Percentiles rank a stretch among this genome's conserved stretches.
Evolutionary conservation across 2,797 vertebrate genomes (phyloP).

Genomic region (Acrocephalus scirpaceus): DNA sequence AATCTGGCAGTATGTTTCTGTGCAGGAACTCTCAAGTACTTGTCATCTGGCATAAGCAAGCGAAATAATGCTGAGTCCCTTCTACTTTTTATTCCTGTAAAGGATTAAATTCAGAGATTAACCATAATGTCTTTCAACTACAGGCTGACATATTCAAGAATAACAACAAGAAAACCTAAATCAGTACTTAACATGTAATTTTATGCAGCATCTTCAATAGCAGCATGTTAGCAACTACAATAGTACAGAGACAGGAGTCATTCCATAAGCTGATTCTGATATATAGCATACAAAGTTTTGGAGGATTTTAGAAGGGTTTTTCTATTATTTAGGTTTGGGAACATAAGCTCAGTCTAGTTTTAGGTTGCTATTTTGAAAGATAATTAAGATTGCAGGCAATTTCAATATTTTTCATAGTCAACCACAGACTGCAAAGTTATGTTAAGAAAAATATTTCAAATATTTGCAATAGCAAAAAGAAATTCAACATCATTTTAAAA

Average conservation of each 20-base stretch:
- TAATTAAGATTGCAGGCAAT: background rate
- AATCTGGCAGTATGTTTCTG: background rate
- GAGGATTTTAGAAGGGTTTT: background rate
- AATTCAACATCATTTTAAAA: background rate
- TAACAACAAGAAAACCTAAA: background rate
- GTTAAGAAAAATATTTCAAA: background rate
- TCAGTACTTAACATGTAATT: background rate
- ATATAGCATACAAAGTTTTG: background rate
- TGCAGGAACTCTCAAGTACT: background rate
- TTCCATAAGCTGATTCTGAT: background rate
- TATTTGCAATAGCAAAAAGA: background rate
- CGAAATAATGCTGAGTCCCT: background rate
- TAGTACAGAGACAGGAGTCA: background rate
- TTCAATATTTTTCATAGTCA: background rate
- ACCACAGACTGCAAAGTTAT: background rate
- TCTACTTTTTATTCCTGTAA: slow-evolving; percentile 5
- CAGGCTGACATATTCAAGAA: background rate
- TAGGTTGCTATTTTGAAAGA: background rate
- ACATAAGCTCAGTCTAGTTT: background rate
- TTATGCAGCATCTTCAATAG: background rate
- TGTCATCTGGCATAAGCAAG: background rate
- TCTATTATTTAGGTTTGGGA: background rate
- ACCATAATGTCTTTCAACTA: background rate
- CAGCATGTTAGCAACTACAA: background rate
- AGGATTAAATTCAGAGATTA: slow-evolving; percentile 39